A percentile compares a stretch with the other conserved stretches of the same genome.
phyloP scores from a whole-genome alignment of 2,888 invertebrate genomes.

The Dinocampus coccinellae region DNA sequence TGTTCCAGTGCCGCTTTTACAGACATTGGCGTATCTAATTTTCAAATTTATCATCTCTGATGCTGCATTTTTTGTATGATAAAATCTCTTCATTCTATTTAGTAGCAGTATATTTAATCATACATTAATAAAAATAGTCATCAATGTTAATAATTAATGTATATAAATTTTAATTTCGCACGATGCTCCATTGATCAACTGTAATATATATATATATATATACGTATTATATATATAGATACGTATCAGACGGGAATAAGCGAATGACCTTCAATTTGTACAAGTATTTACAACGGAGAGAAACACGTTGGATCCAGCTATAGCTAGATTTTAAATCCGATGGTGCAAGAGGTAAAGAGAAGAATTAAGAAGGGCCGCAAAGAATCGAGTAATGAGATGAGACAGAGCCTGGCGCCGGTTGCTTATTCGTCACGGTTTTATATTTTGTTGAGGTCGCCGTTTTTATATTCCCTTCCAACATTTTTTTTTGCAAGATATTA shows the following conservation, averaged over 20 bases:
- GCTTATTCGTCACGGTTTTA: slow-evolving; percentile 59
- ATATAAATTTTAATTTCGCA: neutral
- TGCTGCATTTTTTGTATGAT: neutral
- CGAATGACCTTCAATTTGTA: no score
- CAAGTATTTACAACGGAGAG: no score
- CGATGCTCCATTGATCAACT: neutral
- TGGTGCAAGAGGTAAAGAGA: neutral
- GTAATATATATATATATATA: neutral
- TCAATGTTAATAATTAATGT: neutral
- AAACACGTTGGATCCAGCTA: no score
- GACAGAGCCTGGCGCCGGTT: slow-evolving; percentile 62
- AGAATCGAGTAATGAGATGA: slow-evolving; percentile 66
- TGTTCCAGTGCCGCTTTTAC: slow-evolving; percentile 37
- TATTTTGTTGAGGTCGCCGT: slow-evolving; percentile 53
- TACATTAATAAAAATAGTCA: neutral
- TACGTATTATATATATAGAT: no score
- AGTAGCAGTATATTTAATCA: neutral
- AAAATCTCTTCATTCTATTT: neutral
- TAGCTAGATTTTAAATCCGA: neutral
- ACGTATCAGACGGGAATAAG: neutral
- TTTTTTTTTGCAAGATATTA: slow-evolving; percentile 8
- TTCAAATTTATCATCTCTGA: neutral
- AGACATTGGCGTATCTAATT: neutral
- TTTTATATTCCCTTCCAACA: slow-evolving; percentile 47
- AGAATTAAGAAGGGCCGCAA: slow-evolving; percentile 44